Conservation (phyloP, 1,140 invertebrate species). For the Hermatobates lingyangjiaoensis region DNA sequence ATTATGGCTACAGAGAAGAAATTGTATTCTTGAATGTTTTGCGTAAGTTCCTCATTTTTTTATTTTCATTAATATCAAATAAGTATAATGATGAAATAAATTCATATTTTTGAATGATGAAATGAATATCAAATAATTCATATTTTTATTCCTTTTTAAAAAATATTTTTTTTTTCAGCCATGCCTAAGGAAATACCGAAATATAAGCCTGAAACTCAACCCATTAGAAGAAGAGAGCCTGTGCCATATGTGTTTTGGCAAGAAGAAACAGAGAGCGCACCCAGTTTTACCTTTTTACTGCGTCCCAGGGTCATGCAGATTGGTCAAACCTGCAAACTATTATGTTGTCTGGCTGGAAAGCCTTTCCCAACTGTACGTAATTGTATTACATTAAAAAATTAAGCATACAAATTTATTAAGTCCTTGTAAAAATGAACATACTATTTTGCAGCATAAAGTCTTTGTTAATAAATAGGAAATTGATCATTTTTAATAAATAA, state of each 20-base stretch:
- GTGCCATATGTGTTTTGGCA: constrained; percentile 73
- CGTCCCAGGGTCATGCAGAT: constrained; percentile 95
- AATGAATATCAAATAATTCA: not conserved
- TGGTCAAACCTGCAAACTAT: constrained; percentile 82
- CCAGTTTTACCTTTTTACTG: constrained; percentile 90
- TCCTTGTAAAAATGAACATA: no score
- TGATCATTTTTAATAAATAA: no score
- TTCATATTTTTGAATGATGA: not conserved
- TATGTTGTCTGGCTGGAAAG: constrained; percentile 86
- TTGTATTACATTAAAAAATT: not conserved
- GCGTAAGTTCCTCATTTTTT: constrained; percentile 38
- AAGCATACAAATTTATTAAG: no score
- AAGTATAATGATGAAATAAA: not conserved
- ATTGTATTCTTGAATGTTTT: constrained; percentile 94
- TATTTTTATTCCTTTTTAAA: no score
- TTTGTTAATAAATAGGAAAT: no score
- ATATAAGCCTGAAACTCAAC: constrained; percentile 52
- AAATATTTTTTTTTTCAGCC: constrained; percentile 31
- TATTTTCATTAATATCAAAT: no score
- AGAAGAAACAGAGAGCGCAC: constrained; percentile 72
- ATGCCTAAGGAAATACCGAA: constrained; percentile 60
- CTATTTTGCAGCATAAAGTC: no score
- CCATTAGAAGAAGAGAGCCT: constrained; percentile 53
- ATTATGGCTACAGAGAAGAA: constrained; percentile 90
- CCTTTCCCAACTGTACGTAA: constrained; percentile 67